Base-by-base conservation (phyloP, 2,113 vertebrate species). In the Lophotis ruficrista region DNA sequence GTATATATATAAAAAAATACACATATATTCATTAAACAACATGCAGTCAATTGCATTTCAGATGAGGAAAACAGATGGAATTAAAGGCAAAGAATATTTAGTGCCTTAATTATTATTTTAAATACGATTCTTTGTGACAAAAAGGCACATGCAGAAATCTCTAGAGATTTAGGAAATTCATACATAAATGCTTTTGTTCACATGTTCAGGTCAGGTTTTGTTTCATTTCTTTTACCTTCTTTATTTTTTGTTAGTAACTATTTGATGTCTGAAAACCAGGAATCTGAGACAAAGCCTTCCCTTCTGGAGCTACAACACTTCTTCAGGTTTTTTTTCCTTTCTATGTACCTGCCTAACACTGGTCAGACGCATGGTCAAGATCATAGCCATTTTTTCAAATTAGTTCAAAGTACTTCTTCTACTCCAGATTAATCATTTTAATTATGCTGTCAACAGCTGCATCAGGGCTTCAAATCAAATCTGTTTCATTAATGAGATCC, bases 381-480 rank as follows among this genome's bases (percentile, higher is more conserved):
- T 68, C 91, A 94, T 47, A 91, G 73, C 51, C 76, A 95, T 93
- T 83, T 93, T 96, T 97, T 94, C 90, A 96, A 96, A 96, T 96
- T 96, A 96, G 90, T 94, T 89, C 94, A 96, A 97, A 98, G 91
- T 94, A 95, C 51, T 94, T 23, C 72, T 96, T 72, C 91, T 91
- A 69, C 73, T 96, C 51, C 81, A 97, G 95, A 98, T 97, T 95
- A 98, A 98, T 98, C 94, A 98, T 96, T 97, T 97, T 97, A 98
- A 98, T 98, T 96, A 97, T 93, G 89, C 91, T 97, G 96, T 98
- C 97, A 98, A 96, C 95, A 96, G 83, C 83, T 95, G 89, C 90
- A 97, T 97, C 92, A 94, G 80, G 83, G 92, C 87, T 97, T 97
- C 97, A 96, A 91, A 96, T 97, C 94, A 97, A 97, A 97, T 75